Base-by-base conservation (phyloP, 2,888 invertebrate genomes). In the Electrophaes corylata region DNA sequence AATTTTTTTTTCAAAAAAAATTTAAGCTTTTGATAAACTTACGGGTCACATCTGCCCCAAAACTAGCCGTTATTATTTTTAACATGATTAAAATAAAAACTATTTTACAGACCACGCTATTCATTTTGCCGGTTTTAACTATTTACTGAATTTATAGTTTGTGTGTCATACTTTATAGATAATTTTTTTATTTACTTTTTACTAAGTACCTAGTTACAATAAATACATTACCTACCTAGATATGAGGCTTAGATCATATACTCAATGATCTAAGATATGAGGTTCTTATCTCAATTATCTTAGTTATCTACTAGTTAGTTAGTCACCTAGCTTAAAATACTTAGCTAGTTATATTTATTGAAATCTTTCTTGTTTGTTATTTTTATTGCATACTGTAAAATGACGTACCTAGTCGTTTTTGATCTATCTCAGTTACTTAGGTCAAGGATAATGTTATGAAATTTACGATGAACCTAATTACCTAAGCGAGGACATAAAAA, bases 11-110 rank as follows among this genome's bases (percentile, higher is more conserved):
- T n/a, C n/a, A n/a, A n/a, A n/a, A n/a, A 10, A 26, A 1, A 26
- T 12, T 33, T 33, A 3, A 33, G 12, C 6, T 33, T 3, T 33
- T 1, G 3, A 1, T 4, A 12, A 40, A 43, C 74, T 73, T 61
- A 74, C 73, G 64, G 39, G 39, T 44, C 0, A 66, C 62, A 53
- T 74, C 66, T 46, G 59, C 48, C 4, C 59, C 60, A 20, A 47
- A 37, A 18, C 54, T 44, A 49, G 33, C 47, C 20, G 18, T 18
- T 26, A 12, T n/a, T 8, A 20, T 4, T 12, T 6, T 43, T 23
- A 39, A 20, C 4, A 46, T 47, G 12, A 48, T 20, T 41, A 52
- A 16, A n/a, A 52, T 26, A 18, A 37, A 37, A 16, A 52, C n/a
- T 23, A 11, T 18, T 8, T 20, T 29, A 31, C 1, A 12, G 18